Evolutionary conservation across 2,113 vertebrate genomes (phyloP).

Genomic region (Athene cunicularia): DNA sequence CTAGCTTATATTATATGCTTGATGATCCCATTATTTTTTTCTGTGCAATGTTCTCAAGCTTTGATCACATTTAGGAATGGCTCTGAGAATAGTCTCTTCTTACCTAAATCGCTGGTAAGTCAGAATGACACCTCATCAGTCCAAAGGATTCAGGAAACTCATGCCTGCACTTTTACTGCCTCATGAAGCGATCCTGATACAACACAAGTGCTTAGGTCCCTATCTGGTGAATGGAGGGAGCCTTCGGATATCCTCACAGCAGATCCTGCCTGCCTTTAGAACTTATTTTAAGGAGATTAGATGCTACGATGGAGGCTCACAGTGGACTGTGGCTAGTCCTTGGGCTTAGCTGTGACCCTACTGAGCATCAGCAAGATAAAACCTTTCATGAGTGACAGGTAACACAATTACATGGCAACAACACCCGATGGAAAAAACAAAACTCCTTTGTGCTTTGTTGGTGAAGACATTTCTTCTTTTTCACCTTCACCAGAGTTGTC

Average conservation of each 20-base stretch:
- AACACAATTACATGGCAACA: not conserved
- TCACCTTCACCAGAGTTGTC: not conserved
- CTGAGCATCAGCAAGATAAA: not conserved
- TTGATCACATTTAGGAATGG: not conserved
- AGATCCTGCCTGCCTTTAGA: not conserved
- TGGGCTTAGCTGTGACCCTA: not conserved
- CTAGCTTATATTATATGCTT: not conserved
- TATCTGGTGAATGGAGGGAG: not conserved
- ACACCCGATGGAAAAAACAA: not conserved
- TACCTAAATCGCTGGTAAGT: not conserved
- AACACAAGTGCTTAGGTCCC: not conserved
- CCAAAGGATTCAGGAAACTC: not conserved
- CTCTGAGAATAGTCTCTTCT: not conserved
- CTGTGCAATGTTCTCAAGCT: not conserved
- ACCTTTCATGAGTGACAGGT: not conserved
- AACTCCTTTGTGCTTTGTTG: not conserved
- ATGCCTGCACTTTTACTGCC: not conserved
- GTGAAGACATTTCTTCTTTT: not conserved
- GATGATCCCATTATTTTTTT: not conserved
- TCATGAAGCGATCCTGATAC: not conserved
- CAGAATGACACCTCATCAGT: not conserved
- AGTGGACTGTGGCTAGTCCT: not conserved
- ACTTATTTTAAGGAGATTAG: not conserved
- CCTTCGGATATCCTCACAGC: not conserved
- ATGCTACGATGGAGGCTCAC: not conserved